Conservation (phyloP, 2,113 vertebrate species). For the Anarrhichthys ocellatus region DNA sequence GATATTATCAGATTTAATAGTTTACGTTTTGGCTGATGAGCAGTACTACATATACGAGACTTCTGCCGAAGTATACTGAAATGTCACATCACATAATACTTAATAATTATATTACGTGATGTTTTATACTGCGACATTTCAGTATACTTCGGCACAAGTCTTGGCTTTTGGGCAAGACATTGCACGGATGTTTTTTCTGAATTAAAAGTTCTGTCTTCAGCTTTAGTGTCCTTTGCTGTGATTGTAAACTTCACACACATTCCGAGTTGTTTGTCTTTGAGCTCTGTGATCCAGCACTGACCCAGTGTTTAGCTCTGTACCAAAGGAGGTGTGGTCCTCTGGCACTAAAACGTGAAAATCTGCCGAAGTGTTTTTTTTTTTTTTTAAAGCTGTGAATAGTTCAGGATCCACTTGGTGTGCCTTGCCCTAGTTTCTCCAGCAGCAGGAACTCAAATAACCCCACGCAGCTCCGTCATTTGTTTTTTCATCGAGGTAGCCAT, state of each 20-base stretch:
- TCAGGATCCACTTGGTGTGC: constrained; percentile 18
- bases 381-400: constrained; percentile 38
- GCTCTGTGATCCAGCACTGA: neutral
- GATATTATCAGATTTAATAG: neutral
- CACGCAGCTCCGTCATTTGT: constrained; percentile 43
- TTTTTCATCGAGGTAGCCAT: constrained; percentile 52
- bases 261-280: neutral
- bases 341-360: constrained; percentile 22
- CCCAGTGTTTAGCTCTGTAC: neutral
- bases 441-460: constrained; percentile 62
- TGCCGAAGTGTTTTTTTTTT: constrained; percentile 24
- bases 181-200: neutral
- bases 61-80: no score
- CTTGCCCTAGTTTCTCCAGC: constrained; percentile 42
- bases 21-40: neutral
- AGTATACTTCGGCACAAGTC: neutral
- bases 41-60: neutral
- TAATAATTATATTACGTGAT: neutral
- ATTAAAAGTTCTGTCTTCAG: neutral
- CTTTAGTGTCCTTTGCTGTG: neutral
- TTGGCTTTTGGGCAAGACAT: neutral
- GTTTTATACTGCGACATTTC: neutral
- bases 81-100: no score
- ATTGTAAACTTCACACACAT: neutral
- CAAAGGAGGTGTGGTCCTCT: constrained; percentile 59